These are phyloP conservation scores for Drosophila fulvimacula DNA, from an alignment of 2,888 invertebrate genomes.

Conservation along the genomic window DNA sequence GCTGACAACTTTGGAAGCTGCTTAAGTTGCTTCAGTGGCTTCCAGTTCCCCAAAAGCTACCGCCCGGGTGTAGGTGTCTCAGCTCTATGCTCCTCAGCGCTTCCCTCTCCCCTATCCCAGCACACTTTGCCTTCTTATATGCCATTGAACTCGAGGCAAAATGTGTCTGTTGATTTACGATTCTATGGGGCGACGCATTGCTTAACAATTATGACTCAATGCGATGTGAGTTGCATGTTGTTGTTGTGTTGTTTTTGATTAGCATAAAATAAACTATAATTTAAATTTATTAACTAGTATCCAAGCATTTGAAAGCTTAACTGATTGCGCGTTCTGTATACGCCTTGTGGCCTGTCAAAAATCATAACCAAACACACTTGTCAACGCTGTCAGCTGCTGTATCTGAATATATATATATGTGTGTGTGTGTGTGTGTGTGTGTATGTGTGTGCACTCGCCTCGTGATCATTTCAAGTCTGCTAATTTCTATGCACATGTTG, in stretches of 20 bases:
- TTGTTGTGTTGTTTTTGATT: conserved; percentile 43
- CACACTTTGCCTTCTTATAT: conserved; percentile 43
- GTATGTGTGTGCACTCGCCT: conserved; percentile 34
- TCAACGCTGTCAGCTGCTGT: conserved; percentile 65
- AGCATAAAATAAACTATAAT: conserved; percentile 69
- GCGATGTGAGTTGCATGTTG: conserved; percentile 22
- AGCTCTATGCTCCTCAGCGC: conserved; percentile 1
- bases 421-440: not conserved
- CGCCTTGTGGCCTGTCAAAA: conserved; percentile 80
- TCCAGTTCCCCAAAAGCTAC: conserved; percentile 49
- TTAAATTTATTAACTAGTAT: conserved; percentile 48
- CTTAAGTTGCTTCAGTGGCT: conserved; percentile 71
- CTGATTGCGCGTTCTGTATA: conserved; percentile 52
- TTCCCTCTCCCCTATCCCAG: not conserved
- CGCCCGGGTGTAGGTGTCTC: conserved; percentile 67
- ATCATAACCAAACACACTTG: conserved; percentile 80
- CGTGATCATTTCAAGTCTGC: conserved; percentile 54
- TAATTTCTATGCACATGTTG: conserved; percentile 49
- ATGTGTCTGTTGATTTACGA: conserved; percentile 53
- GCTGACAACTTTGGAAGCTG: conserved; percentile 82
- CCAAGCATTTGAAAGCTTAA: conserved; percentile 33
- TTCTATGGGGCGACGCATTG: conserved; percentile 44
- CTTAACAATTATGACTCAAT: conserved; percentile 60
- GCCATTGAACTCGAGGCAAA: conserved; percentile 68
- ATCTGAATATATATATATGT: too few species aligned